Base-by-base conservation (phyloP, 2,888 invertebrate species). In the Coleophora flavipennella region DNA sequence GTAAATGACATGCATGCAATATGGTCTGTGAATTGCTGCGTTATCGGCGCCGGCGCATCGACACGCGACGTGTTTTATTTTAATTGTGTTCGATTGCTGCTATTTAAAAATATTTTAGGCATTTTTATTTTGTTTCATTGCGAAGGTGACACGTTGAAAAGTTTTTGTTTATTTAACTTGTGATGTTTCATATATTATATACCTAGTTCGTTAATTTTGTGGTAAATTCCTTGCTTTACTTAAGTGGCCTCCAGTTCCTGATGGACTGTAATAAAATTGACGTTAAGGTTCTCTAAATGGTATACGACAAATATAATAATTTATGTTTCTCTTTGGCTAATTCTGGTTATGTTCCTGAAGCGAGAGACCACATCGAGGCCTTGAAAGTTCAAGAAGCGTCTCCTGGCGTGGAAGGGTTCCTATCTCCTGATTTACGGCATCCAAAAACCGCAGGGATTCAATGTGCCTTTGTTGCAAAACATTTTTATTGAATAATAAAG, bases 401-500 rank as follows among this genome's bases (percentile, higher is more conserved):
- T 57, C 52, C 68, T 57, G 60, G 65, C 59, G 31, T 31, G 36
- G 44, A 47, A 55, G 59, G 64, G 78, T 73, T 72, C 76, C 65
- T 80, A 78, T 76, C 78, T 67, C 77, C 76, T 81, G 79, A 81
- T 80, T 84, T 83, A 83, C 66, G 60, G 68, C 63, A 69, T 58
- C 74, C 73, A 56, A 76, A 77, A 83, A 80, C 84, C 81, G 63
- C 81, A 83, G 67, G 66, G 69, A 73, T 64, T 67, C 77, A 76
- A 81, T 77, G 75, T 72, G 72, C 79, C 79, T 81, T 81, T 84
- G 81, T 81, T 77, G 68, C 61, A 59, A 67, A 57, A 63, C 60
- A 57, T 58, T 76, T 83, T 84, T 84, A 83, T 83, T 81, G 80
- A 76, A 83, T 72, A 80, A 83, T 84, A 83, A 83, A 81, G 78